phyloP scores from a whole-genome alignment of 1,140 invertebrate species.

The Dryas iulia region DNA sequence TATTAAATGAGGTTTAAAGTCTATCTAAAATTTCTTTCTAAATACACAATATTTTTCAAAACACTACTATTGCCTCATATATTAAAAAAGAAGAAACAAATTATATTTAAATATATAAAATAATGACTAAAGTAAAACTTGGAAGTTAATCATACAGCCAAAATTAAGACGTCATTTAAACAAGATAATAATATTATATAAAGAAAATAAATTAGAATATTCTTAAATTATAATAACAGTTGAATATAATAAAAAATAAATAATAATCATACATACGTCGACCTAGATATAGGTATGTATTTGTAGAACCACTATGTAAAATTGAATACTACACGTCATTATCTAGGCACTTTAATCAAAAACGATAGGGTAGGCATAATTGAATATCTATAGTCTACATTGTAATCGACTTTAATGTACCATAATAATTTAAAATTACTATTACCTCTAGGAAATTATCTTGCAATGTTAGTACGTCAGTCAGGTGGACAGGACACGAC shows the following conservation, averaged over 20 bases:
- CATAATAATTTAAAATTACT: neutral
- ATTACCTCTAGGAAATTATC: neutral
- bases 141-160: neutral
- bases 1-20: neutral
- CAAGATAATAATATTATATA: neutral
- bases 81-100: neutral
- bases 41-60: neutral
- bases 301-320: conserved; percentile 2
- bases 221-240: neutral
- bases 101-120: neutral
- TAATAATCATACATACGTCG: neutral
- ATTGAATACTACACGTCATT: neutral
- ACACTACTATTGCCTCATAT: neutral
- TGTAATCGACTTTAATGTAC: neutral
- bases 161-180: neutral
- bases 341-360: conserved; percentile 1
- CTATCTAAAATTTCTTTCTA: neutral
- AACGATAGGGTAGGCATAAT: conserved; percentile 3
- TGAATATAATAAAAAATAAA: neutral
- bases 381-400: neutral
- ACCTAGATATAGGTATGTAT: neutral
- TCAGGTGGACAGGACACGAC: neutral
- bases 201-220: neutral
- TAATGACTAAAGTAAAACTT: neutral
- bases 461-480: neutral